A percentile compares a stretch with the other conserved stretches of the same genome.
These are phyloP conservation scores for Hiodon tergisus DNA, from an alignment of 2,113 vertebrate genomes.

Conservation along the genomic window DNA sequence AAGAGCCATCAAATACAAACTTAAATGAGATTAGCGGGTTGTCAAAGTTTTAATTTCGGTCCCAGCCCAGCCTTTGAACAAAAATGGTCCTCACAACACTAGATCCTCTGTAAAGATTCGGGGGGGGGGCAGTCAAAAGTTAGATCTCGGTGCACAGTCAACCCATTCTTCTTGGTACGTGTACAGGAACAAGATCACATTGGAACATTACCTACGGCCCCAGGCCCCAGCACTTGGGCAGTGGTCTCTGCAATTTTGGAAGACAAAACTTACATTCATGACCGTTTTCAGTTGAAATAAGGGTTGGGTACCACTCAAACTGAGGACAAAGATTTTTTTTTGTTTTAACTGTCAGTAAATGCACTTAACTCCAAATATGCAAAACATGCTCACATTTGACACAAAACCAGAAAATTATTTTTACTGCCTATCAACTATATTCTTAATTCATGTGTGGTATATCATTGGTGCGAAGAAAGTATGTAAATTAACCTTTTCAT, in stretches of 20 bases:
- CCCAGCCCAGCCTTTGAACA: too few relatives aligned
- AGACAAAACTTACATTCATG: conserved; percentile 21
- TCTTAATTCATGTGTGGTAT: neutral
- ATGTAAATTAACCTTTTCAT: neutral
- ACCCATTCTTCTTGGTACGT: neutral
- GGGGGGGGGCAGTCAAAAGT: neutral
- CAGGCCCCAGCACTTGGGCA: neutral
- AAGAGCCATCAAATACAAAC: too few relatives aligned
- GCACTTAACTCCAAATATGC: conserved; percentile 17
- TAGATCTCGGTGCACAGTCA: neutral
- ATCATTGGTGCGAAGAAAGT: neutral
- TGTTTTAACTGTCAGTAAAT: neutral
- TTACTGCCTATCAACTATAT: neutral
- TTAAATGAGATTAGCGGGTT: too few relatives aligned
- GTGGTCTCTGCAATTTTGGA: conserved; percentile 20
- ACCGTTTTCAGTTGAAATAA: neutral
- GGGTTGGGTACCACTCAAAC: conserved; percentile 4
- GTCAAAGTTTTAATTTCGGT: too few relatives aligned
- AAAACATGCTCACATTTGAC: conserved; percentile 6
- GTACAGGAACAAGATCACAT: neutral
- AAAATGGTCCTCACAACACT: neutral
- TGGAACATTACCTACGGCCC: neutral
- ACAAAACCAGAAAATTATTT: conserved; percentile 1
- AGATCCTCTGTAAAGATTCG: neutral
- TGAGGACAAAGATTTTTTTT: neutral